Conservation (phyloP, 2,797 vertebrate genomes). For the Myotis findleyi region DNA sequence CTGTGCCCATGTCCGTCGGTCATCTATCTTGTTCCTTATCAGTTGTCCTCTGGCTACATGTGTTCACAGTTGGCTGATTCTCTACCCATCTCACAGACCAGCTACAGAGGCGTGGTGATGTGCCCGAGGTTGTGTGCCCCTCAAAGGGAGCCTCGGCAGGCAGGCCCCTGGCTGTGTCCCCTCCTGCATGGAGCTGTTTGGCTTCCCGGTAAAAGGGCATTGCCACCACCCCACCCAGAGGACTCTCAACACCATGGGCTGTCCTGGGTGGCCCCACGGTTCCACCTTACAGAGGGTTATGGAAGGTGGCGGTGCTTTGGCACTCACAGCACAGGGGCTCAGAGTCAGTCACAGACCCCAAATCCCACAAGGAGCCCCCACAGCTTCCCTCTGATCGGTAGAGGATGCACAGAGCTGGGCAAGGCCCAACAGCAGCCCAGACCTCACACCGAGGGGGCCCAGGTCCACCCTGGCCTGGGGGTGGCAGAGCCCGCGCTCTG, state of each 20-base stretch:
- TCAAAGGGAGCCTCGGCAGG: fast-evolving
- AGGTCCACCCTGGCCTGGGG: fast-evolving
- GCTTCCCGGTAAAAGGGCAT: neutral
- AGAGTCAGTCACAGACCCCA: neutral
- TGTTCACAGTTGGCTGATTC: neutral
- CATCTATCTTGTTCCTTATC: neutral
- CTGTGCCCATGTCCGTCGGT: neutral
- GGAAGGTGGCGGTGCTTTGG: neutral
- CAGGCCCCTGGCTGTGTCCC: too few relatives aligned
- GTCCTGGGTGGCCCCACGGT: fast-evolving
- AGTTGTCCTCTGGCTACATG: neutral
- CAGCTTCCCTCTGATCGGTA: neutral
- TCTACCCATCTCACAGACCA: neutral
- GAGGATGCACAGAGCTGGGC: neutral
- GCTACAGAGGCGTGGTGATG: neutral
- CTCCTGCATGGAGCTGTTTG: neutral
- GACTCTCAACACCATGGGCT: neutral
- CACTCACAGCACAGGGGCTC: neutral
- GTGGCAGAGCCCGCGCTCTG: too few relatives aligned
- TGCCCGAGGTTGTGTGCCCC: neutral
- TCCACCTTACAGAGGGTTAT: fast-evolving
- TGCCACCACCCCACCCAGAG: neutral
- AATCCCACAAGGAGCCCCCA: neutral
- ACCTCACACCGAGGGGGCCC: neutral
- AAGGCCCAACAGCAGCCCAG: neutral